phyloP scores from a whole-genome alignment of 2,113 vertebrate genomes.

The Heterotilapia buettikoferi region DNA sequence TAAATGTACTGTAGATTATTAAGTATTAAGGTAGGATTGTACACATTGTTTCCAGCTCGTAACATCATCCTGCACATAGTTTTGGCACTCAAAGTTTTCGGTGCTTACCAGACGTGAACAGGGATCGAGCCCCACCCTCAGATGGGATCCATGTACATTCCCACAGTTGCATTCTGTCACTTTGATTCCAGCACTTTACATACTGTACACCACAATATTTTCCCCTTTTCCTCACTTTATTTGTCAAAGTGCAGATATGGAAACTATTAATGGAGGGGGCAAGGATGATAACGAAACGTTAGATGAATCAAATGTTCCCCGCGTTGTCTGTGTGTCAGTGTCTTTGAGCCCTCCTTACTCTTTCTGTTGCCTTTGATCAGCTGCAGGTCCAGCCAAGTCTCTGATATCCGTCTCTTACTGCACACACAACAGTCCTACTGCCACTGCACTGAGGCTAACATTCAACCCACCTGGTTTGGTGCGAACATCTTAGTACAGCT shows the following conservation, averaged over 20 bases:
- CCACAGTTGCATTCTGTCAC: constrained; percentile 17
- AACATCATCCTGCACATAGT: neutral
- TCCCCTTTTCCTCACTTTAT: neutral
- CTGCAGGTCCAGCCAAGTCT: constrained; percentile 23
- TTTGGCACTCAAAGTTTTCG: constrained; percentile 4
- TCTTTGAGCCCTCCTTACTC: constrained; percentile 46
- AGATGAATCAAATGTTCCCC: constrained; percentile 35
- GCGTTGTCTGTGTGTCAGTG: neutral
- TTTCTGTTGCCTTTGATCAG: constrained; percentile 50
- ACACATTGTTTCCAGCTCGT: neutral
- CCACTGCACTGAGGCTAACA: neutral
- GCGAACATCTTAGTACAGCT: neutral
- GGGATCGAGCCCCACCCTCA: neutral
- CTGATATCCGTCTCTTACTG: neutral
- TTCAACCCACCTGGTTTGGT: neutral
- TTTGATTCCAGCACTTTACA: constrained; percentile 61
- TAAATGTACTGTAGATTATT: neutral
- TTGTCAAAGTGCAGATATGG: neutral
- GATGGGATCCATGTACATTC: constrained; percentile 35
- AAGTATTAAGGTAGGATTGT: neutral
- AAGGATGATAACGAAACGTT: constrained; percentile 21
- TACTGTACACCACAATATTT: constrained; percentile 1
- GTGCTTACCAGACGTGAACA: neutral
- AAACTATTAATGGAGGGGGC: neutral
- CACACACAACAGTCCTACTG: neutral